Conservation (phyloP, 2,888 invertebrate genomes). For the Euplexia lucipara region DNA sequence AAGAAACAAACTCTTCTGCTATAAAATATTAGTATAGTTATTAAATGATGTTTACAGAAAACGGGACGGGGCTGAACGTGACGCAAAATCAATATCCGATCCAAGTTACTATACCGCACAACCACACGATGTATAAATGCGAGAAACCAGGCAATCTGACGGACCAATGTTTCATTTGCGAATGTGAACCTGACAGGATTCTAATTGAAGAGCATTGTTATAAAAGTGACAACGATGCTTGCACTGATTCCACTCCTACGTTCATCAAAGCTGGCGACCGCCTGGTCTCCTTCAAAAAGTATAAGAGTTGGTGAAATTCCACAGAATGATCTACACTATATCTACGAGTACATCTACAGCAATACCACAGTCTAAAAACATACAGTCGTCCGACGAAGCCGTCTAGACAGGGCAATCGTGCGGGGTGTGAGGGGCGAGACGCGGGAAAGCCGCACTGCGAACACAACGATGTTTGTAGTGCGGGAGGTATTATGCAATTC, state of each 20-base stretch:
- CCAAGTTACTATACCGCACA: slow-evolving; percentile 50
- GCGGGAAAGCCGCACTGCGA: too few species aligned
- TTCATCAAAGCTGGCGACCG: slow-evolving; percentile 64
- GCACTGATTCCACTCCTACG: slow-evolving; percentile 68
- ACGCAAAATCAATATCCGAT: slow-evolving; percentile 37
- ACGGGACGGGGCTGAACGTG: slow-evolving; percentile 12
- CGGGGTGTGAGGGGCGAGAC: too few species aligned
- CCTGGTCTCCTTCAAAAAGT: slow-evolving; percentile 7
- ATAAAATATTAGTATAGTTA: too few species aligned
- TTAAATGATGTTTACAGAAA: slow-evolving; percentile 42
- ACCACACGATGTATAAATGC: slow-evolving; percentile 76
- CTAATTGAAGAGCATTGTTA: slow-evolving; percentile 82
- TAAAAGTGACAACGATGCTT: slow-evolving; percentile 70
- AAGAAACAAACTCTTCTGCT: too few species aligned
- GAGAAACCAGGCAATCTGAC: slow-evolving; percentile 67
- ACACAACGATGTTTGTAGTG: too few species aligned
- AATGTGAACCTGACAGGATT: slow-evolving; percentile 72
- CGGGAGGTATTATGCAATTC: too few species aligned
- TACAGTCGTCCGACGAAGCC: too few species aligned
- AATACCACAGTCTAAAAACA: too few species aligned
- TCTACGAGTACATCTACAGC: neutral
- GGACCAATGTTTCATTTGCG: slow-evolving; percentile 80
- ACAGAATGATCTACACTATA: too few species aligned
- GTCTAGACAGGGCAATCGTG: too few species aligned
- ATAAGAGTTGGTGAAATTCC: neutral